Evolutionary conservation across 2,888 invertebrate genomes (phyloP), one percentile per base, ranked within the genome.

Genomic region (Pseudanteris insignis): DNA sequence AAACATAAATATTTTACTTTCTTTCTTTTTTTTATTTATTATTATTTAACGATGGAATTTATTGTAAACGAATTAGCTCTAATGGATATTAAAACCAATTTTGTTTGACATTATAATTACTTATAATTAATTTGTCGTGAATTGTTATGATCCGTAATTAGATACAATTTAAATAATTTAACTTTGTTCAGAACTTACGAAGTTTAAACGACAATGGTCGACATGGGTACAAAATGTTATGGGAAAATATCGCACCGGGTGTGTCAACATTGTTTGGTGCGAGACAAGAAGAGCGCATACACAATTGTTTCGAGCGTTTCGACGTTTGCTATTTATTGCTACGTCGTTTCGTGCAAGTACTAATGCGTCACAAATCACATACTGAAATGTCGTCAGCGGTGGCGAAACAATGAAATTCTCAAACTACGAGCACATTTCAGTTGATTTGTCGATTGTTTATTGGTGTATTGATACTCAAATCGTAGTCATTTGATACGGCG

Each of bases 261-360:
- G 64, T 64, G 64, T 55, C 64, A 41, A 57, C 57, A 60, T 60
- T 64, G 64, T 60, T 57, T 33, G n/a, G n/a, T 34, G 33, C 44
- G 26, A 11, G 36, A 18, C 41, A 44, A 41, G 57, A 53, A 60
- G 50, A 30, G 47, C 33, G n/a, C 41, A 26, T 40, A 32, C n/a
- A 25, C 60, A 51, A 64, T 64, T 60, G 60, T 64, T 60, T 32
- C 24, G 26, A 32, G 18, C 43, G 25, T 64, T 60, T 60, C 53
- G 60, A 50, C 54, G 50, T 50, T 61, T 29, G 44, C 50, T 48
- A 44, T 54, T 48, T 61, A 61, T 54, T 46, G 30, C 36, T 2
- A 9, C 37, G 29, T 18, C 30, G 37, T 10, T n/a, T 30, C 25
- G 36, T 43, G 30, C 29, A n/a, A n/a, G n/a, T n/a, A 43, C 33